Evolutionary conservation across 2,888 invertebrate species (phyloP), one percentile per base, ranked within the genome.

Genomic region (Cryptosula pallasiana): DNA sequence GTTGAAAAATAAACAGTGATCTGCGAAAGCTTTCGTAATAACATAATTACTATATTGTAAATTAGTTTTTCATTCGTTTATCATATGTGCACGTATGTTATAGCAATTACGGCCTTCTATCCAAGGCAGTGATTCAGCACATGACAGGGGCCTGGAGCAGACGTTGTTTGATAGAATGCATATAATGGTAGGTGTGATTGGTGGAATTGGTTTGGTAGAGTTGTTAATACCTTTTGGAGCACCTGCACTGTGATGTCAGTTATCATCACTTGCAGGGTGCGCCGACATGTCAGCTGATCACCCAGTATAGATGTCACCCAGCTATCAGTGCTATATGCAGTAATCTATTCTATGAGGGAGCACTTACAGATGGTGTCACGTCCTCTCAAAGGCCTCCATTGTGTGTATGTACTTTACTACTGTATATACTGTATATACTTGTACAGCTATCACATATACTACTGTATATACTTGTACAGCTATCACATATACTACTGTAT

Each of bases 221-320:
- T 9, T 45, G 45, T 45, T 45, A 13, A 9, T 45, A 45, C 45
- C 45, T 45, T 45, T 20, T 45, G 9, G 9, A 13, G 9, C 20
- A 20, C 45, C 9, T 20, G 45, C 9, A 13, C 45, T 45, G 45
- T 45, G 20, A 9, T 45, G 45, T n/a, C n/a, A n/a, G 55, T 55
- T 55, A 16, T 20, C 23, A 16, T 55, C 16, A 20, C 25, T 27
- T 74, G 1, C 73, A 81, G 81, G 81, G 80, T 29, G 75, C 78
- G 71, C 73, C 74, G 3, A 78, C 80, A 13, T 77, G 77, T 5
- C 71, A 79, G 71, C 75, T 81, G 73, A 73, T 77, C n/a, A 81
- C 78, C 9, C 81, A 81, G 76, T 81, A 81, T 76, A 69, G 81
- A 35, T 81, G 81, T 76, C 81, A 81, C 69, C 81, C 81, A 1